A percentile compares a stretch with the other conserved stretches of the same genome.
Evolutionary conservation across 2,888 invertebrate species (phyloP).

Genomic region (Cryptus armator): DNA sequence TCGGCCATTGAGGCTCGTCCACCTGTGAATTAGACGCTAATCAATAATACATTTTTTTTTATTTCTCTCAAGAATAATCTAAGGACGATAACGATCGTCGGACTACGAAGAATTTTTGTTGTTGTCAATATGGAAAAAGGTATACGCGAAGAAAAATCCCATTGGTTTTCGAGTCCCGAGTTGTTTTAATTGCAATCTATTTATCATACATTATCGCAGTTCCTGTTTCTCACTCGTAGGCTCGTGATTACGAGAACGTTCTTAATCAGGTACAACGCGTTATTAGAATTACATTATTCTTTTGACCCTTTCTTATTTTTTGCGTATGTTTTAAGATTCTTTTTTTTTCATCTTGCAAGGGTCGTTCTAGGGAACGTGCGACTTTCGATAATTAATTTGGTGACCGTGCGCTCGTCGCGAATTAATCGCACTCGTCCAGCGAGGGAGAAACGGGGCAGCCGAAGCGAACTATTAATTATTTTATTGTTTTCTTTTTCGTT

Average conservation of each 20-base stretch:
- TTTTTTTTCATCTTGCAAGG: not conserved
- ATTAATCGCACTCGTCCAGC: slow-evolving; percentile 7
- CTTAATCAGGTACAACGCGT: slow-evolving; percentile 58
- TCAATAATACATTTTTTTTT: slow-evolving; percentile 67
- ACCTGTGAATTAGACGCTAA: slow-evolving; percentile 74
- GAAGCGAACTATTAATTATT: not conserved
- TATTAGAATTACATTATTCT: slow-evolving; percentile 46
- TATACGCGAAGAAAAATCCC: not conserved
- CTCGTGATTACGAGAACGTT: slow-evolving; percentile 50
- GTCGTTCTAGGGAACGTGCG: not conserved
- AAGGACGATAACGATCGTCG: not conserved
- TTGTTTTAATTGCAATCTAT: slow-evolving; percentile 59
- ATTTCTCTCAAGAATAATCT: not conserved
- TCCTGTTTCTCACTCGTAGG: slow-evolving; percentile 48
- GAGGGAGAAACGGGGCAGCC: slow-evolving; percentile 11
- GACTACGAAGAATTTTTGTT: not conserved
- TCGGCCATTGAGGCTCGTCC: slow-evolving; percentile 72
- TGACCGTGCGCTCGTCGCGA: slow-evolving; percentile 12
- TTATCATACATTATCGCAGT: slow-evolving; percentile 44
- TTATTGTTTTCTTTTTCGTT: not conserved
- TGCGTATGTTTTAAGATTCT: too few species aligned
- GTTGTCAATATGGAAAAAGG: not conserved
- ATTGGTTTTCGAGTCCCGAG: slow-evolving; percentile 34
- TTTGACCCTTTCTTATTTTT: not conserved
- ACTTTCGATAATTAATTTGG: slow-evolving; percentile 21